phyloP scores from a whole-genome alignment of 2,888 invertebrate species.

The Yponomeuta evonymella region DNA sequence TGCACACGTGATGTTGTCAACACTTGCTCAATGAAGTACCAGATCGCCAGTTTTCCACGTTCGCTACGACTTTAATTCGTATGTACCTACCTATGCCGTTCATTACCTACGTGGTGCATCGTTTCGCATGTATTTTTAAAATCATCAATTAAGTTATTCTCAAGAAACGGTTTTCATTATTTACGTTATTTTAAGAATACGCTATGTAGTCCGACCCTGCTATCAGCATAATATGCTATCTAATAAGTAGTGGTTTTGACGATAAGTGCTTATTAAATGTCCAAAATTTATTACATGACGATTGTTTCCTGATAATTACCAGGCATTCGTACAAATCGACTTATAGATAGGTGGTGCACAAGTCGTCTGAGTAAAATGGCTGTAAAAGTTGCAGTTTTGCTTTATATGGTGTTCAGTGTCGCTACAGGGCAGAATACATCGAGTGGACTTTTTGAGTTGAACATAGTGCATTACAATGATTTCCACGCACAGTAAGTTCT shows the following conservation, averaged over 20 bases:
- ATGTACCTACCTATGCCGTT: too few relatives aligned
- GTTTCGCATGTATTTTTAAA: too few relatives aligned
- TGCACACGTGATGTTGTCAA: too few relatives aligned
- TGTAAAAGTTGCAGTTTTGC: slow-evolving; percentile 22
- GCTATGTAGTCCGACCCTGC: neutral
- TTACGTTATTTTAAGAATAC: too few relatives aligned
- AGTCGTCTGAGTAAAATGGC: neutral
- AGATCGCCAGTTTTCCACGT: too few relatives aligned
- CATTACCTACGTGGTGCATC: too few relatives aligned
- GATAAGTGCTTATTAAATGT: neutral
- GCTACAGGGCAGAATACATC: slow-evolving; percentile 29
- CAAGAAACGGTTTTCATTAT: too few relatives aligned
- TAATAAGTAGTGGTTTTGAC: neutral
- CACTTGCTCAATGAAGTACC: too few relatives aligned
- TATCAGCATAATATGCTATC: neutral
- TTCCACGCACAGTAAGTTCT: slow-evolving; percentile 75
- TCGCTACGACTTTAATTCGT: too few relatives aligned
- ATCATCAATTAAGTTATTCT: too few relatives aligned
- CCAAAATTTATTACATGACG: neutral
- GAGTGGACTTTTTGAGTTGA: slow-evolving; percentile 46
- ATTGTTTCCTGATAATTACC: neutral
- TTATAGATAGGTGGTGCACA: neutral
- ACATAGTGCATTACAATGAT: slow-evolving; percentile 73
- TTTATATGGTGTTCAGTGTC: slow-evolving; percentile 23
- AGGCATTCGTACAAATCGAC: neutral